Percentiles rank a stretch among this genome's conserved stretches.
phyloP scores from a whole-genome alignment of 2,888 invertebrate species.

The Serrognathus titanus region DNA sequence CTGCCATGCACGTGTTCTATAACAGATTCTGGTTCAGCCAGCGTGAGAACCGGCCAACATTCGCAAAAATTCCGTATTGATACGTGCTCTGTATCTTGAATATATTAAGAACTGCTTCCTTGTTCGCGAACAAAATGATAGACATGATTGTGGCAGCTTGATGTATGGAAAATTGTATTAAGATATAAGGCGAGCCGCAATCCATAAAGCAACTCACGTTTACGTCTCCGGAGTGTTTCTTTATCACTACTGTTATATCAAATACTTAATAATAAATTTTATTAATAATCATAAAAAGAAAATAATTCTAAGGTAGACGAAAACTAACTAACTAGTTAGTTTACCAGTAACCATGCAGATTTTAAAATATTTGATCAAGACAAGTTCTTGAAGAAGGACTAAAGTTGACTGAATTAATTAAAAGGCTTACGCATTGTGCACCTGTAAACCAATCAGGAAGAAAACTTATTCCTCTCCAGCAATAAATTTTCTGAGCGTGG shows the following conservation, averaged over 20 bases:
- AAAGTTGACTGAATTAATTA: too few relatives aligned
- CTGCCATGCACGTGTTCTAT: conserved; percentile 35
- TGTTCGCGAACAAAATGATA: conserved; percentile 6
- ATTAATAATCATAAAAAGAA: too few relatives aligned
- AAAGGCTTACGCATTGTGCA: too few relatives aligned
- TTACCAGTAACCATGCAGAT: too few relatives aligned
- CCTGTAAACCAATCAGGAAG: too few relatives aligned
- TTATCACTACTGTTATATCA: too few relatives aligned
- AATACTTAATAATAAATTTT: too few relatives aligned
- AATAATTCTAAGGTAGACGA: too few relatives aligned
- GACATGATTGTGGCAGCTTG: conserved; percentile 3
- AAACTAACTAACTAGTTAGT: too few relatives aligned
- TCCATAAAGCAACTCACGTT: background rate
- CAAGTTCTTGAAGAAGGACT: too few relatives aligned
- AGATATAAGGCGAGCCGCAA: background rate
- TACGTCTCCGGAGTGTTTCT: background rate
- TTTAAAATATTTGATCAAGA: too few relatives aligned
- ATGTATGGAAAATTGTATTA: conserved; percentile 3
- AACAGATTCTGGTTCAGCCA: conserved; percentile 30
- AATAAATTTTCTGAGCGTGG: background rate
- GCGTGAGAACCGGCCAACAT: conserved; percentile 33
- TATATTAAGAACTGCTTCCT: conserved; percentile 18
- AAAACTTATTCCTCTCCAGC: too few relatives aligned
- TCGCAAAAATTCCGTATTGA: conserved; percentile 33
- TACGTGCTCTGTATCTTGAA: conserved; percentile 31